Base-by-base conservation (phyloP, 2,113 vertebrate species). In the Xenopus borealis region DNA sequence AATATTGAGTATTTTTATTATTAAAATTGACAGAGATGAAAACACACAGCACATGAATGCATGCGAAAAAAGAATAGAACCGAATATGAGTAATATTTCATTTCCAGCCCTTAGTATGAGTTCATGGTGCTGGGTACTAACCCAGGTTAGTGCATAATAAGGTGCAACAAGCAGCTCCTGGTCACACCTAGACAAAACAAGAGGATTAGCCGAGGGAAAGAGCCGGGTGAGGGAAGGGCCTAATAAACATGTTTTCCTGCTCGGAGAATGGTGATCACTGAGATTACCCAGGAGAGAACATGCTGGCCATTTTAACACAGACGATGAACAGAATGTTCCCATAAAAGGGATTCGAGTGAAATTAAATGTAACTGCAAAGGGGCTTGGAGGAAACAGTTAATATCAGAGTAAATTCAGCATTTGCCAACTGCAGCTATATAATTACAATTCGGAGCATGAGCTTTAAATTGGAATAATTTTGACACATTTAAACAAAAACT, bases 141-240 rank as follows among this genome's bases (percentile, higher is more conserved):
- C 23, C 23, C 23, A 55, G 12, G 12, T 16, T 7, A 9, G 8
- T 55, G 12, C 53, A n/a, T 16, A 16, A 16, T n/a, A 55, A 16
- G 14, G 30, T n/a, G 40, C 13, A 16, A 16, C 13, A 12, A 46
- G 45, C 45, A 67, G n/a, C n/a, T 23, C 40, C 23, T 47, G 12
- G 46, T 18, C 45, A 50, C 44, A 50, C 40, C 16, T 67, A 66
- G 63, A 5, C 65, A 50, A 67, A 67, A 67, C 46, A 67, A 67
- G 44, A 67, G 65, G 65, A 67, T 67, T 67, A 27, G 10, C 10
- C 9, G 19, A 20, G 19, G 45, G 46, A 67, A 10, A 50, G 9
- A 20, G 45, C 9, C 11, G 7, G 18, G 5, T 44, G 16, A 4
- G 12, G 62, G 63, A 46, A 46, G 44, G 40, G 18, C 33, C 63